Evolutionary conservation across 2,113 vertebrate genomes (phyloP), one percentile per base, ranked within the genome.

Genomic region (Neotoma lepida): DNA sequence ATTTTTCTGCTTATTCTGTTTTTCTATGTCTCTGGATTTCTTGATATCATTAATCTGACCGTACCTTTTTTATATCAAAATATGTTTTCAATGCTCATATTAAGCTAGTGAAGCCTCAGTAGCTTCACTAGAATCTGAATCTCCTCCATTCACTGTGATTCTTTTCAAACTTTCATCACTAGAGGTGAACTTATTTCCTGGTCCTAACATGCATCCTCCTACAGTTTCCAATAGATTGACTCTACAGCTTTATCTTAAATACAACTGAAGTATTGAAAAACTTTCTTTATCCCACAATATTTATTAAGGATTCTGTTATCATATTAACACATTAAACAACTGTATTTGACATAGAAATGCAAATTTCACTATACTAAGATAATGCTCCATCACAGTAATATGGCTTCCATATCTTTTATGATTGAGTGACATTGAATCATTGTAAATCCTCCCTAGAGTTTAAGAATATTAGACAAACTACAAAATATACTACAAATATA

Each of bases 261-360:
- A 93, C 96, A 46, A 64, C 49, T 93, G 97, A 98, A 89, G 73
- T 85, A 97, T 54, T 95, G 54, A 91, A 97, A 85, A 97, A 97
- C 95, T 51, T 49, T 10, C 96, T 98, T 98, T 97, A 98, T 92
- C 94, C 97, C 97, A 98, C 92, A 97, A 89, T 97, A 95, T 97
- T 98, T 99, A 98, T 98, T 99, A 98, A 98, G 98, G 99, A 99
- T 98, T 98, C 98, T 99, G 98, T 99, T 98, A 99, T 98, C 98
- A 98, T 99, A 99, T 98, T 99, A 99, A 99, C 99, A 99, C 99
- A 99, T 98, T 99, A 99, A 99, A 99, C 99, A 99, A 99, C 98
- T 98, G 98, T 98, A 98, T 98, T 98, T 98, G 98, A 99, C 99
- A 99, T 98, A 99, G 98, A 99, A 99, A 99, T 98, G 99, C 98